These are phyloP conservation scores for Eumeta japonica DNA, from an alignment of 1,140 invertebrate genomes.

Conservation along the genomic window DNA sequence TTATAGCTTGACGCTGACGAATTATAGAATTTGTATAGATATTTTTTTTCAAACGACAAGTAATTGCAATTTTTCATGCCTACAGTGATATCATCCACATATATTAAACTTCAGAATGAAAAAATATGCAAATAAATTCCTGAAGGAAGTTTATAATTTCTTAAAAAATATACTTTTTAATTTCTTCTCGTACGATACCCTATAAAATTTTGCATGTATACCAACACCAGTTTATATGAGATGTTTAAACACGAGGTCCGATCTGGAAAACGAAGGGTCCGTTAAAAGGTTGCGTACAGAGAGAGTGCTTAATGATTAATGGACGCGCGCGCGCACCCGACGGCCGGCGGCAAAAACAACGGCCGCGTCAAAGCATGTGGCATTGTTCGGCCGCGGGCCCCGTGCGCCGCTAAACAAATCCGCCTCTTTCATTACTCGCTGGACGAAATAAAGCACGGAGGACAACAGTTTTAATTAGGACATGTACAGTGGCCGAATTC, in stretches of 20 bases:
- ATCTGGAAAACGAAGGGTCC: constrained; percentile 19
- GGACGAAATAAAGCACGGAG: too few relatives aligned
- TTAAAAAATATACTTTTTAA: not conserved
- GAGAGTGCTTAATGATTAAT: constrained; percentile 45
- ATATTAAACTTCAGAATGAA: too few relatives aligned
- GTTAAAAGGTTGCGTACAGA: constrained; percentile 31
- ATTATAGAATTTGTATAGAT: too few relatives aligned
- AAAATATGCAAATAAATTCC: not conserved
- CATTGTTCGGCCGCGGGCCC: not conserved
- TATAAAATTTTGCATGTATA: not conserved
- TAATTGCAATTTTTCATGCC: too few relatives aligned
- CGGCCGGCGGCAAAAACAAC: constrained; percentile 31
- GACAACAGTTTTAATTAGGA: too few relatives aligned
- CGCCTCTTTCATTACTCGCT: too few relatives aligned
- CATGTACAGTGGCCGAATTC: too few relatives aligned
- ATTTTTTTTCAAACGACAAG: too few relatives aligned
- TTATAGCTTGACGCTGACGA: too few relatives aligned
- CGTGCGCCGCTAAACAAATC: too few relatives aligned
- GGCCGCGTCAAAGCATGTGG: constrained; percentile 26
- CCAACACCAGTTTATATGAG: not conserved
- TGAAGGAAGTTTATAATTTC: not conserved
- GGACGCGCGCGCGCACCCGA: constrained; percentile 27
- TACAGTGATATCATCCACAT: too few relatives aligned
- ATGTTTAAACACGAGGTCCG: constrained; percentile 17
- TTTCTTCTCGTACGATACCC: not conserved